Percentiles rank a stretch among this genome's conserved stretches.
These are phyloP conservation scores for Trimorus sp. DNA, from an alignment of 2,888 invertebrate species.

Conservation along the genomic window DNA sequence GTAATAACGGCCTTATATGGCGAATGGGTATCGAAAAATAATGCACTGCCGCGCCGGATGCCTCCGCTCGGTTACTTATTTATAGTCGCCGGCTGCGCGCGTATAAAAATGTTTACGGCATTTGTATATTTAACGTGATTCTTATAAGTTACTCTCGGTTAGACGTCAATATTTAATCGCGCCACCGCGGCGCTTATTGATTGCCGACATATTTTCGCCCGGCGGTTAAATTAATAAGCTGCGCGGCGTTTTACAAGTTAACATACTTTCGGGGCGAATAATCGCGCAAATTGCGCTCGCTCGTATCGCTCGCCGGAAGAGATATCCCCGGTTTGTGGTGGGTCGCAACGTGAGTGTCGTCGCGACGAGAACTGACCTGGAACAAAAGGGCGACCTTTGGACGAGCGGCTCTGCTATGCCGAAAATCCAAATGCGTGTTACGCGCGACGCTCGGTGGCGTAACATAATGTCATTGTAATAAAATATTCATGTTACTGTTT, in stretches of 20 bases:
- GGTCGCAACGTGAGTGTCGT: not conserved
- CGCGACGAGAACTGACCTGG: not conserved
- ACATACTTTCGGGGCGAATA: conserved; percentile 9
- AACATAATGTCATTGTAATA: no score
- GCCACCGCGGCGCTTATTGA: conserved; percentile 12
- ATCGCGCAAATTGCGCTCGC: conserved; percentile 5
- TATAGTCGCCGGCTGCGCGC: conserved; percentile 24
- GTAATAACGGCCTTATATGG: conserved; percentile 15
- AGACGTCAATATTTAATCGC: conserved; percentile 29
- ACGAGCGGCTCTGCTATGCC: no score
- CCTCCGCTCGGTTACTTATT: conserved; percentile 31
- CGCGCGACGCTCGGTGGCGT: no score
- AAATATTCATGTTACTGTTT: no score
- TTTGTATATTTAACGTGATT: conserved; percentile 40
- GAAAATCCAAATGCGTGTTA: no score
- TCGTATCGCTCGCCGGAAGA: conserved; percentile 19
- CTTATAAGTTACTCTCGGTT: conserved; percentile 30
- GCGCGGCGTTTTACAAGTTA: conserved; percentile 15
- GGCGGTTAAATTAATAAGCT: conserved; percentile 20
- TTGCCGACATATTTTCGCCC: conserved; percentile 18
- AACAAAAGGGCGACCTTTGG: no score
- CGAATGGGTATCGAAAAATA: conserved; percentile 28
- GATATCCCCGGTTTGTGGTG: conserved; percentile 17
- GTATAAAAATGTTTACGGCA: conserved; percentile 37
- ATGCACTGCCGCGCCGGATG: conserved; percentile 9